Percentiles rank a stretch among this genome's conserved stretches.
Conservation (phyloP, 2,888 invertebrate genomes). For the Thelaira solivaga region DNA sequence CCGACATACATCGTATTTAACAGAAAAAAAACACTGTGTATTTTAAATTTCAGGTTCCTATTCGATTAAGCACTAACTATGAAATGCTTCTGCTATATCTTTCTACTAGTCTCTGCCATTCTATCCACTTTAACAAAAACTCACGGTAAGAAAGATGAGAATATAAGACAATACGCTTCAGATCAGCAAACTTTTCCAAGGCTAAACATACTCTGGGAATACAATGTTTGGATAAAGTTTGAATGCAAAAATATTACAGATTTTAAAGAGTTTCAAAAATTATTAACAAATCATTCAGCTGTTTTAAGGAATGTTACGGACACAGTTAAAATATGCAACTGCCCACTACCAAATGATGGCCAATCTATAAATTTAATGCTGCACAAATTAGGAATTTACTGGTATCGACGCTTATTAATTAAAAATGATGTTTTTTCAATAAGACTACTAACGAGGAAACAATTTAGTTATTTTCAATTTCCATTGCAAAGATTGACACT, state of each 20-base stretch:
- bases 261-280: not conserved
- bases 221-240: not conserved
- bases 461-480: not conserved
- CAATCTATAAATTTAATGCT: not conserved
- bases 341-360: not conserved
- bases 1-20: too few relatives aligned
- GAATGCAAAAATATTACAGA: not conserved
- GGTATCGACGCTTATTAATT: not conserved
- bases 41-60: too few relatives aligned
- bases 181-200: too few relatives aligned
- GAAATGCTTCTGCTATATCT: too few relatives aligned
- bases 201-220: not conserved
- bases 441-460: not conserved
- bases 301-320: not conserved
- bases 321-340: not conserved
- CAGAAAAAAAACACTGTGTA: too few relatives aligned
- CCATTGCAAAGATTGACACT: not conserved
- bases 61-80: too few relatives aligned
- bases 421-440: not conserved
- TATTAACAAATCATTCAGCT: not conserved
- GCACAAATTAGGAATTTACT: not conserved
- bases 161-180: too few relatives aligned
- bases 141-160: too few relatives aligned
- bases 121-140: too few relatives aligned
- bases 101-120: too few relatives aligned